These are phyloP conservation scores for Aurelia aurita DNA, from an alignment of 30 jellyfish, hydroid and myxozoan genomes.

Conservation along the genomic window DNA sequence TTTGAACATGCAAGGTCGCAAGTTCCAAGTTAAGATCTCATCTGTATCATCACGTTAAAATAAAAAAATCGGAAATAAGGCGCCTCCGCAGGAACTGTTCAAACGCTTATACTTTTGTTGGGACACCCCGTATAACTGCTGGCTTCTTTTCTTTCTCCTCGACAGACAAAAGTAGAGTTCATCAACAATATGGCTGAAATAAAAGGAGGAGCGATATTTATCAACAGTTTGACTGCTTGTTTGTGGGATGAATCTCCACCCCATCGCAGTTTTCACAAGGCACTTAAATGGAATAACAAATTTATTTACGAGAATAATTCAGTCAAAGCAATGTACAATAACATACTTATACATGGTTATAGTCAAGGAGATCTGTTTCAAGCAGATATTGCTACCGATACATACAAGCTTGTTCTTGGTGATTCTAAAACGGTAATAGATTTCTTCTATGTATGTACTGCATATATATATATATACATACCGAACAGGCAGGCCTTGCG, in stretches of 20 bases:
- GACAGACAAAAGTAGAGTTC: slow-evolving; percentile 66
- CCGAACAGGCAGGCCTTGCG: too few relatives aligned
- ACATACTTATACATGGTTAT: neutral
- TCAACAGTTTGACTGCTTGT: slow-evolving; percentile 87
- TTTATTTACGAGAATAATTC: slow-evolving; percentile 61
- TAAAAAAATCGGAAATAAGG: too few relatives aligned
- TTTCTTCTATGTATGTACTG: too few relatives aligned
- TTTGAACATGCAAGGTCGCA: too few relatives aligned
- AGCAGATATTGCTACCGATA: slow-evolving; percentile 74
- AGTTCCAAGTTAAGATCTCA: too few relatives aligned
- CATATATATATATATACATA: too few relatives aligned
- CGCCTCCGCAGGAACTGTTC: too few relatives aligned
- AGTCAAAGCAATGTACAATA: slow-evolving; percentile 44
- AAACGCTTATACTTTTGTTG: too few relatives aligned
- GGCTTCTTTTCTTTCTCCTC: neutral
- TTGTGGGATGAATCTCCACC: slow-evolving; percentile 77
- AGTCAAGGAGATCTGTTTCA: neutral
- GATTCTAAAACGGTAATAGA: slow-evolving; percentile 27
- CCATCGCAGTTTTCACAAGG: slow-evolving; percentile 46
- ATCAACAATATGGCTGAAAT: slow-evolving; percentile 69
- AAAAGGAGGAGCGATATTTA: slow-evolving; percentile 88
- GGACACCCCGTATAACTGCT: too few relatives aligned
- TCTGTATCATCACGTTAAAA: too few relatives aligned
- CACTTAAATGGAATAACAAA: slow-evolving; percentile 73
- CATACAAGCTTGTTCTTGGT: slow-evolving; percentile 30